Evolutionary conservation across 2,113 vertebrate species (phyloP).

Genomic region (Crotalus tigris): DNA sequence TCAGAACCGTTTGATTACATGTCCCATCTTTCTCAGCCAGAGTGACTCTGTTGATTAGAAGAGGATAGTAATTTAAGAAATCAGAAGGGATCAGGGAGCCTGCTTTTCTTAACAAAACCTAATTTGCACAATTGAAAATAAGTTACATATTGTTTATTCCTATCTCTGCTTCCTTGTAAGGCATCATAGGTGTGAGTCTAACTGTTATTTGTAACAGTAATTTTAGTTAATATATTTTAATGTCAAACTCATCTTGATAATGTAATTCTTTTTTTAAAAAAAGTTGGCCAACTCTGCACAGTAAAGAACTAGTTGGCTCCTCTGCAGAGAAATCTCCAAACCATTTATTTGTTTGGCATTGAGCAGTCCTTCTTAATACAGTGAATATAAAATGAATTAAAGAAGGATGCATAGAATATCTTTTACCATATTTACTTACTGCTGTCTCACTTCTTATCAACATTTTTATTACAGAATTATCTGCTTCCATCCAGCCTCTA

Average conservation of each 20-base stretch:
- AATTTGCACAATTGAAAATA: not conserved
- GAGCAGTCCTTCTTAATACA: not conserved
- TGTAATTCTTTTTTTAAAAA: not conserved
- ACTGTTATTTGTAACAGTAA: not conserved
- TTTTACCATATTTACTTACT: not conserved
- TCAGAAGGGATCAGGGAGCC: not conserved
- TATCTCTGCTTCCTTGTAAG: not conserved
- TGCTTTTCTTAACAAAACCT: not conserved
- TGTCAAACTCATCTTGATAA: not conserved
- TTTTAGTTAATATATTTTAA: not conserved
- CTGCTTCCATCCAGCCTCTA: not conserved
- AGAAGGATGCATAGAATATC: not conserved
- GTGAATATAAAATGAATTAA: not conserved
- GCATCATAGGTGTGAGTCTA: not conserved
- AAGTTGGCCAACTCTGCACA: not conserved
- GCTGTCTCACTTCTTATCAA: not conserved
- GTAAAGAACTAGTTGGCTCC: not conserved
- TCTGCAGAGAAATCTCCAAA: not conserved
- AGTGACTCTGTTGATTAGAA: not conserved
- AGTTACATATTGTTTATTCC: not conserved
- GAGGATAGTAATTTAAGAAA: not conserved
- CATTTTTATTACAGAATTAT: not conserved
- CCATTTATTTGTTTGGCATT: not conserved
- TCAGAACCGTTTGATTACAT: not conserved
- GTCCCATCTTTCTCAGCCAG: not conserved